Evolutionary conservation across 2,888 invertebrate genomes (phyloP), one percentile per base, ranked within the genome.

Genomic region (Synergus umbraculus): DNA sequence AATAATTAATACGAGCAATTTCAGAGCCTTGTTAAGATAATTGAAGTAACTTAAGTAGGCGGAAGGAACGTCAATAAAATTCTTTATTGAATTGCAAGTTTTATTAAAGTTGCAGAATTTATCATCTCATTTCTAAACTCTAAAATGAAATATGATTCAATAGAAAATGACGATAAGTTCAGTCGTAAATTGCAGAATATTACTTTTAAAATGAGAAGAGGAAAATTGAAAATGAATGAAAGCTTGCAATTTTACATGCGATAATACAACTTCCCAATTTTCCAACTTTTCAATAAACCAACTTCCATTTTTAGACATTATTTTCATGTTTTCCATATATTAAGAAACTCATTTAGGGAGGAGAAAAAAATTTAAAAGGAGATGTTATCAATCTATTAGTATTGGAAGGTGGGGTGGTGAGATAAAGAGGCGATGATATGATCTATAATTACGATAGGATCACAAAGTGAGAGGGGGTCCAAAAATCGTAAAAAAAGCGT

Each of bases 141-240:
- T 2, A 22, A 44, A 44, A n/a, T 22, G 44, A 41, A 44, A 13
- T 44, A 10, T 22, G 9, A 12, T 18, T 46, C 4, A 67, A 1
- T 43, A 9, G 43, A 66, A 65, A 65, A 12, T 41, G 15, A 12
- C 13, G 13, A 13, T 49, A 15, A 49, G 4, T 15, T 65, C 37
- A 41, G 4, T 41, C 41, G 37, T 65, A 41, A 65, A 65, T 44
- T 66, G 4, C 66, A 66, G n/a, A 43, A 64, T 29, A 29, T 64
- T 64, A 29, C 29, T 29, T 29, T 29, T 29, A 29, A 64, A 64
- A 64, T 22, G 12, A 29, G 64, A 13, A 22, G 12, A 29, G 9
- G 29, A 29, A 29, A 64, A 64, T 29, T 22, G 64, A 64, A 64
- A 64, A 64, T 13, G 64, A 44, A 44, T 64, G 63, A 63, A 63